A percentile compares a stretch with the other conserved stretches of the same genome.
These are phyloP conservation scores for Semnornis frantzii DNA, from an alignment of 2,113 vertebrate genomes.

Conservation along the genomic window DNA sequence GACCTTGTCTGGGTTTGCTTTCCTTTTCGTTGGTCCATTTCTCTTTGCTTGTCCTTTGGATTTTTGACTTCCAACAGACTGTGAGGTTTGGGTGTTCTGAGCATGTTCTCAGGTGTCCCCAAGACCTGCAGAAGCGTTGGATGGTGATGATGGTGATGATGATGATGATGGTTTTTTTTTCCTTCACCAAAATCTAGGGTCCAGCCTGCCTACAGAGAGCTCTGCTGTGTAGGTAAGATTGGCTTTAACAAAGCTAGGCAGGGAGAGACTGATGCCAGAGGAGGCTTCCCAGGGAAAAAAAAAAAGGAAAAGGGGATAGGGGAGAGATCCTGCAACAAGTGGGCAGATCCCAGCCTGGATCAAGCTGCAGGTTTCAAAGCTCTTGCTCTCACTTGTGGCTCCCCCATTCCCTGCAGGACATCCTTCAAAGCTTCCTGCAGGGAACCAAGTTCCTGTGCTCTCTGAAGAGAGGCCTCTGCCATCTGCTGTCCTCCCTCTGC, in stretches of 20 bases:
- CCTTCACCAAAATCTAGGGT: neutral
- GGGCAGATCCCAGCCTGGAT: neutral
- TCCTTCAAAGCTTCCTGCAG: too few species aligned
- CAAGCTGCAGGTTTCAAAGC: neutral
- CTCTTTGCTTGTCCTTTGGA: too few species aligned
- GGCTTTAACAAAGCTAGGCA: conserved; percentile 18
- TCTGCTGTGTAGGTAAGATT: neutral
- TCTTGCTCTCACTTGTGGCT: too few species aligned
- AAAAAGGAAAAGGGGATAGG: too few species aligned
- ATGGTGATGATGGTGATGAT: neutral
- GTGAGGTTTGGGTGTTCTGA: neutral
- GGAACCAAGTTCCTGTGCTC: neutral
- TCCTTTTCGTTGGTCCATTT: neutral
- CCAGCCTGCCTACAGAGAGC: neutral
- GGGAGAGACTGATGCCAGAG: neutral
- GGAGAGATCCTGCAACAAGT: neutral
- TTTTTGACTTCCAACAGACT: neutral
- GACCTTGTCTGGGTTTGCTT: neutral
- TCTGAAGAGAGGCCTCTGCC: conserved; percentile 25
- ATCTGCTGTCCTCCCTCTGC: conserved; percentile 12
- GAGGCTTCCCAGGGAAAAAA: neutral
- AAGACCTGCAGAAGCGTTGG: neutral
- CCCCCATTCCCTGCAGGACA: too few species aligned
- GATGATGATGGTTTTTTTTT: neutral
- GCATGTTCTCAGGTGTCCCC: conserved; percentile 1